phyloP scores from a whole-genome alignment of 1,140 invertebrate species.

The Panonychus citri region DNA sequence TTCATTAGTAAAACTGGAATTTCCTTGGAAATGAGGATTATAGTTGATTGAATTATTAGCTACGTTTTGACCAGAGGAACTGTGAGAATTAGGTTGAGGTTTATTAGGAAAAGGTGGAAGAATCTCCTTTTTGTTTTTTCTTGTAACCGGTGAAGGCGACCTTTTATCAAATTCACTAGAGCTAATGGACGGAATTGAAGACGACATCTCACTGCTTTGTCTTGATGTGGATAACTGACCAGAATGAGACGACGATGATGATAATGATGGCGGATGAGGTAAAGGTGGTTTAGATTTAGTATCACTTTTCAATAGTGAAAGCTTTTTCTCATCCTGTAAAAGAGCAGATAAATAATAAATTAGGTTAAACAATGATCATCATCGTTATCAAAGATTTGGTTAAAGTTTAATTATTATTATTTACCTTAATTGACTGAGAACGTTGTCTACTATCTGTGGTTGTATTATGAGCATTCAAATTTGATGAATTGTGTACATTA shows the following conservation, averaged over 20 bases:
- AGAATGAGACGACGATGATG: background rate
- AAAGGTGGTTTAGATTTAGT: background rate
- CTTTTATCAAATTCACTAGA: background rate
- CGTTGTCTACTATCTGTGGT: background rate
- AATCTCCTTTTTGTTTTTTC: background rate
- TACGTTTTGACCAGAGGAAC: no score
- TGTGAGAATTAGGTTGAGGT: background rate
- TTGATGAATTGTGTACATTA: no score
- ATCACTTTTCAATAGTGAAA: background rate
- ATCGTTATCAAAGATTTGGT: background rate
- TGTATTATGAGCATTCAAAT: no score
- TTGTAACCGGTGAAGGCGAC: background rate
- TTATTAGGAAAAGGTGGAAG: background rate
- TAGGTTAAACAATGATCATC: background rate
- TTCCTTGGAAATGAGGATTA: no score
- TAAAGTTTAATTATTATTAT: background rate
- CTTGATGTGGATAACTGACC: background rate
- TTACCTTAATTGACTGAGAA: background rate
- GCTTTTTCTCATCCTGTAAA: background rate
- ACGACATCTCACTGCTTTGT: background rate
- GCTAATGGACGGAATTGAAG: background rate
- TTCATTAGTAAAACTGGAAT: no score
- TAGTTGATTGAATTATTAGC: no score
- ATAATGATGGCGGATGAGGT: background rate
- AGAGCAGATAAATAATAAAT: background rate